A percentile compares a stretch with the other conserved stretches of the same genome.
Evolutionary conservation across 1,140 invertebrate genomes (phyloP).

Genomic region (Pseudomyrmex cubaensis): DNA sequence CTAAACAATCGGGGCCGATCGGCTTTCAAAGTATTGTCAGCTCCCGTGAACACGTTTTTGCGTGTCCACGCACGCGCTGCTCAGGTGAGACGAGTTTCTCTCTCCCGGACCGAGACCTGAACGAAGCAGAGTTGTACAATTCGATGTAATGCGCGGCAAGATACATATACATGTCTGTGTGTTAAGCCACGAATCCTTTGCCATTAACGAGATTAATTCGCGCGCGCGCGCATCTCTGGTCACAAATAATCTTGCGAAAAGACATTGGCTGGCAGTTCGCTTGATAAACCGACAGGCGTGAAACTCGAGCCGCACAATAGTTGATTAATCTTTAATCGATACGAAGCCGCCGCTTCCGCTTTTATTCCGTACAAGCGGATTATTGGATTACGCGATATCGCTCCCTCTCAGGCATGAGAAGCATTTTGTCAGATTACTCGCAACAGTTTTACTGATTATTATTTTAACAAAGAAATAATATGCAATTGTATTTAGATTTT

Average conservation of each 20-base stretch:
- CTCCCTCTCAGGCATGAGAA: not conserved
- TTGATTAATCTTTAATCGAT: conserved; percentile 40
- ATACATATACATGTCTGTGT: not conserved
- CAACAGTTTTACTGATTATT: not conserved
- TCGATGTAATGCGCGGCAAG: conserved; percentile 7
- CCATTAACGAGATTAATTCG: conserved; percentile 27
- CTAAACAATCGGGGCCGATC: conserved; percentile 81
- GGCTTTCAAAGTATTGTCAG: conserved; percentile 76
- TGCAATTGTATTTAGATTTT: not conserved
- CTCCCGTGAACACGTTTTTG: conserved; percentile 78
- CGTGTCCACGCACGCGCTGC: conserved; percentile 64
- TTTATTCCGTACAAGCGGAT: conserved; percentile 12
- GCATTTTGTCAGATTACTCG: not conserved
- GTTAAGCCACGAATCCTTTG: not conserved
- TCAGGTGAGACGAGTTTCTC: conserved; percentile 17
- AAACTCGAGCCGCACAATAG: conserved; percentile 12
- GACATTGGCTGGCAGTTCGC: conserved; percentile 1
- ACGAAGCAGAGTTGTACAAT: not conserved
- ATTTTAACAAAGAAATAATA: not conserved
- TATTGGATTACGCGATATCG: conserved; percentile 37
- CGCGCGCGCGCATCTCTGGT: not conserved
- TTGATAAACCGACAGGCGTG: conserved; percentile 11
- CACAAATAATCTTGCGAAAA: conserved; percentile 11
- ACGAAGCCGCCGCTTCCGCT: not conserved
- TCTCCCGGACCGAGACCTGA: not conserved